A percentile compares a stretch with the other conserved stretches of the same genome.
Evolutionary conservation across 2,113 vertebrate species (phyloP).

Genomic region (Motacilla tschutschensis): DNA sequence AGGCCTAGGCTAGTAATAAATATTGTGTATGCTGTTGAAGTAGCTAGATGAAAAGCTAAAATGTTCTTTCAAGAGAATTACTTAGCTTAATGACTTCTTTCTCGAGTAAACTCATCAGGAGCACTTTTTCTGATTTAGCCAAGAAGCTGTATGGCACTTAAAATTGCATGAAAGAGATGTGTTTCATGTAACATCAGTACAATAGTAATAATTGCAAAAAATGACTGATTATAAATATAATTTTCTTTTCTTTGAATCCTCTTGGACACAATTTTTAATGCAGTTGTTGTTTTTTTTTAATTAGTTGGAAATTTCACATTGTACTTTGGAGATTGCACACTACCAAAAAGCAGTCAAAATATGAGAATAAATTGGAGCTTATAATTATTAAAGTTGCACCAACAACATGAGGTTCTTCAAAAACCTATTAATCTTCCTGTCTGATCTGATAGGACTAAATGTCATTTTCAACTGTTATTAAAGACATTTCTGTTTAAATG

Average conservation of each 20-base stretch:
- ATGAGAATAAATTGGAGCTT: neutral
- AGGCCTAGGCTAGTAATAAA: neutral
- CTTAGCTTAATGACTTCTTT: slow-evolving; percentile 3
- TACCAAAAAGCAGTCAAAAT: neutral
- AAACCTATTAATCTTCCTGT: neutral
- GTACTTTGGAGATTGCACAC: neutral
- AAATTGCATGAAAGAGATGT: neutral
- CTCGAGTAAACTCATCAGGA: neutral
- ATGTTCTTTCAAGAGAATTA: slow-evolving; percentile 14
- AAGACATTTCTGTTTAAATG: neutral
- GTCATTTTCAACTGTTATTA: neutral
- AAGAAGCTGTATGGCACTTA: neutral
- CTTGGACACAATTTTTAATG: neutral
- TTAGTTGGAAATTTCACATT: neutral
- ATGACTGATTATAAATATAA: neutral
- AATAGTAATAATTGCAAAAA: neutral
- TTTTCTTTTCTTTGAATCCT: neutral
- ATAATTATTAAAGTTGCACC: neutral
- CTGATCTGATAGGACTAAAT: neutral
- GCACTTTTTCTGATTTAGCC: slow-evolving; percentile 7
- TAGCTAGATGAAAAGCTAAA: slow-evolving; percentile 1
- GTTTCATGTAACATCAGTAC: neutral
- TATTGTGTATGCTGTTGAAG: slow-evolving; percentile 6
- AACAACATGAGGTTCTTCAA: neutral
- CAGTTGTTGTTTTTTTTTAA: neutral